A percentile compares a stretch with the other conserved stretches of the same genome.
phyloP scores from a whole-genome alignment of 1,140 invertebrate species.

The Melanaphis sacchari region DNA sequence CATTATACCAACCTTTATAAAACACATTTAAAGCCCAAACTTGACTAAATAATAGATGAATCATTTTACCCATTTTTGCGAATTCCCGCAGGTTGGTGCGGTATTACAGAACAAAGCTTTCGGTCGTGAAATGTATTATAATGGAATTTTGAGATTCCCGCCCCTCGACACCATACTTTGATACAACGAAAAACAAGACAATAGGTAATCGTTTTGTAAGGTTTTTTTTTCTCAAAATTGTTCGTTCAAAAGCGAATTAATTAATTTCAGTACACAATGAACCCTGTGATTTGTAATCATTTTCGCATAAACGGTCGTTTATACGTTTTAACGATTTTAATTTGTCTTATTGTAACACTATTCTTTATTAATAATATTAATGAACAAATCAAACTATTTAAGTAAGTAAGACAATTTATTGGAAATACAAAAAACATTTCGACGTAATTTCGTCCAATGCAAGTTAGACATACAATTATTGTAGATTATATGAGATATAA shows the following conservation, averaged over 20 bases:
- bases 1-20: not conserved
- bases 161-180: not conserved
- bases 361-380: not conserved
- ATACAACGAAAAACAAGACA: conserved; percentile 27
- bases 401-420: not conserved
- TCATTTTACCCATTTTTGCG: not conserved
- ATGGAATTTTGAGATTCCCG: not conserved
- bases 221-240: not conserved
- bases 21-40: not conserved
- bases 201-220: conserved; percentile 18
- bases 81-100: not conserved
- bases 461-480: no score
- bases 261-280: not conserved
- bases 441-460: not conserved
- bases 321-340: not conserved
- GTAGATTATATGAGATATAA: no score
- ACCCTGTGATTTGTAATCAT: not conserved
- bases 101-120: not conserved
- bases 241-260: not conserved
- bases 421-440: not conserved
- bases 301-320: not conserved
- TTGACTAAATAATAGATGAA: conserved; percentile 9
- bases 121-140: conserved; percentile 15
- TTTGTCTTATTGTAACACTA: not conserved
- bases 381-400: not conserved